phyloP scores from a whole-genome alignment of 2,888 invertebrate species.

The Erannis defoliaria region DNA sequence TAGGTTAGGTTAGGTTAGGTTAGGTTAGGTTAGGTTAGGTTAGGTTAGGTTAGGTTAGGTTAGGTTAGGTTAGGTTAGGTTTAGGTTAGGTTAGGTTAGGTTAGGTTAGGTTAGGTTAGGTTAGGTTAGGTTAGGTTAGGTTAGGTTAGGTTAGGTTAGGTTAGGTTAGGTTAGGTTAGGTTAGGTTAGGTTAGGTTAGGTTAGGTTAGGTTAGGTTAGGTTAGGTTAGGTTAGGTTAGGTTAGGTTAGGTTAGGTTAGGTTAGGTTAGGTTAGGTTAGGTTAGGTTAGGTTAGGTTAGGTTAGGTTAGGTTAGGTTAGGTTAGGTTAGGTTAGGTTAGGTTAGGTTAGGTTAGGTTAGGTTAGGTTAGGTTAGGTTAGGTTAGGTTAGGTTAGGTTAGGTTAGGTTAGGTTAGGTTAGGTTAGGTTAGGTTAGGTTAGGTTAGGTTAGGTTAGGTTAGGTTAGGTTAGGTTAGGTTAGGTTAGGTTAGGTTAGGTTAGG shows the following conservation, averaged over 20 bases:
- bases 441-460: slow-evolving; percentile 4
- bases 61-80: slow-evolving; percentile 7
- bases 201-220: slow-evolving; percentile 6
- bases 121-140: slow-evolving; percentile 36
- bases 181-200: slow-evolving; percentile 4
- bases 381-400: slow-evolving; percentile 8
- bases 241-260: slow-evolving; percentile 6
- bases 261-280: slow-evolving; percentile 6
- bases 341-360: slow-evolving; percentile 3
- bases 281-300: slow-evolving; percentile 4
- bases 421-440: slow-evolving; percentile 8
- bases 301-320: slow-evolving; percentile 5
- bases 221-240: slow-evolving; percentile 6
- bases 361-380: slow-evolving; percentile 5
- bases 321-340: slow-evolving; percentile 1
- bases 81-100: slow-evolving; percentile 29
- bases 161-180: slow-evolving; percentile 10
- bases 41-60: slow-evolving; percentile 9
- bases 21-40: slow-evolving; percentile 9
- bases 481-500: slow-evolving; percentile 8
- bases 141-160: slow-evolving; percentile 38
- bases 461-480: slow-evolving; percentile 8
- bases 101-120: slow-evolving; percentile 39
- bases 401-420: slow-evolving; percentile 8
- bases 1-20: slow-evolving; percentile 6